Evolutionary conservation across 2,113 vertebrate genomes (phyloP).

Genomic region (Dipodomys stephensi): DNA sequence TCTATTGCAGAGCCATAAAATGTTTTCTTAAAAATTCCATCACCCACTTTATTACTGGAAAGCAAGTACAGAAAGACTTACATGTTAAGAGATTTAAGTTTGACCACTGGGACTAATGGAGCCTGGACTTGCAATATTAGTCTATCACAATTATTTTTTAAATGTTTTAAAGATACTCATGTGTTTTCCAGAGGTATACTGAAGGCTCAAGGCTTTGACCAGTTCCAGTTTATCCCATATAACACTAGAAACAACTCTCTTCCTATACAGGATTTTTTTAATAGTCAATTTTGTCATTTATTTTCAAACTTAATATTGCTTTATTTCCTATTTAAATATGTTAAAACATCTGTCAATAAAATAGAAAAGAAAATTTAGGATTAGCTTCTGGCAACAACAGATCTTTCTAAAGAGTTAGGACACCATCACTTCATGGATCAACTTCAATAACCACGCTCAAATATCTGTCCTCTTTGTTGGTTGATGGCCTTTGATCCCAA

Average conservation of each 20-base stretch:
- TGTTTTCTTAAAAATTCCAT: conserved; percentile 80
- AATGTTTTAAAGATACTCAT: neutral
- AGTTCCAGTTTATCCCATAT: conserved; percentile 27
- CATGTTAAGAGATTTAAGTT: conserved; percentile 64
- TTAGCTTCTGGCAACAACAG: neutral
- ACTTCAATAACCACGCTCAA: neutral
- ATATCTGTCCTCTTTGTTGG: neutral
- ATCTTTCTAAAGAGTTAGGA: neutral
- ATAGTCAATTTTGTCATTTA: neutral
- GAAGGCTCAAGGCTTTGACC: neutral
- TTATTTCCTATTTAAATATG: conserved; percentile 17
- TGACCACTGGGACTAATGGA: conserved; percentile 60
- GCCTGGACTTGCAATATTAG: conserved; percentile 37
- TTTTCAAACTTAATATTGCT: neutral
- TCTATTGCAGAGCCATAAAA: conserved; percentile 68
- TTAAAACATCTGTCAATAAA: neutral
- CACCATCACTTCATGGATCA: neutral
- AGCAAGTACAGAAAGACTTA: conserved; percentile 65
- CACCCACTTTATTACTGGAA: conserved; percentile 74
- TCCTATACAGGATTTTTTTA: conserved; percentile 32
- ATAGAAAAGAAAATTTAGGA: neutral
- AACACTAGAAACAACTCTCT: conserved; percentile 27
- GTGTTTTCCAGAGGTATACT: conserved; percentile 54
- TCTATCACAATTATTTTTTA: conserved; percentile 40
- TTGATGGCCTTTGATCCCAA: neutral